Evolutionary conservation across 1,140 invertebrate species (phyloP).

Genomic region (Conus ventricosus): DNA sequence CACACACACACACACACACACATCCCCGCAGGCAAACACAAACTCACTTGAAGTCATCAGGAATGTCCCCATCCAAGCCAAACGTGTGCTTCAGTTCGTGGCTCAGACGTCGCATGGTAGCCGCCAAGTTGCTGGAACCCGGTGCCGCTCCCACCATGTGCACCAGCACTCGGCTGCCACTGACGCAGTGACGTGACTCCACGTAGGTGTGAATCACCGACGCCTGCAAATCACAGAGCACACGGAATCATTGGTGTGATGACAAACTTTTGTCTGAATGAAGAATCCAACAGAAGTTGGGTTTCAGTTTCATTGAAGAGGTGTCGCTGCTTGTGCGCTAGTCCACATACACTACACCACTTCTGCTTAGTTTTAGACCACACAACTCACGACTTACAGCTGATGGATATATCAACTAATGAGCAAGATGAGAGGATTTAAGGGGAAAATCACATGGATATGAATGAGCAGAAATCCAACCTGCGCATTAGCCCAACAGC

Average conservation of each 20-base stretch:
- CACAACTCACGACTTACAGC: too few species aligned
- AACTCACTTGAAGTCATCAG: constrained; percentile 65
- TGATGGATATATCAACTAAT: too few species aligned
- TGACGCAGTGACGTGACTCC: constrained; percentile 47
- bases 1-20: not conserved
- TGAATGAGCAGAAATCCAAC: too few species aligned
- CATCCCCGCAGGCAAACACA: not conserved
- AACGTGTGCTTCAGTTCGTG: constrained; percentile 63
- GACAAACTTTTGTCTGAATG: not conserved
- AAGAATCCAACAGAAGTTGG: too few species aligned
- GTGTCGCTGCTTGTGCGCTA: too few species aligned
- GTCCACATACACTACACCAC: too few species aligned
- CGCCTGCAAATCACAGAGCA: constrained; percentile 47
- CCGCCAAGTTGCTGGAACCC: constrained; percentile 67
- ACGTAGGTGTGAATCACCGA: constrained; percentile 56
- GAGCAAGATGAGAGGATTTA: too few species aligned
- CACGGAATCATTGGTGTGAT: not conserved
- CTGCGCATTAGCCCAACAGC: too few species aligned
- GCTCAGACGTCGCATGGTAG: constrained; percentile 64
- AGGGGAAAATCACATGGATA: too few species aligned
- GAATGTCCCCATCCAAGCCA: constrained; percentile 54
- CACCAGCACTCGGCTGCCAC: constrained; percentile 60
- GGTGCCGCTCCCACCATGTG: constrained; percentile 71
- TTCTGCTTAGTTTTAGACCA: too few species aligned
- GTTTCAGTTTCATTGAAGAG: too few species aligned